These are phyloP conservation scores for Macrosteles quadrilineatus DNA, from an alignment of 1,140 invertebrate species.

Conservation along the genomic window DNA sequence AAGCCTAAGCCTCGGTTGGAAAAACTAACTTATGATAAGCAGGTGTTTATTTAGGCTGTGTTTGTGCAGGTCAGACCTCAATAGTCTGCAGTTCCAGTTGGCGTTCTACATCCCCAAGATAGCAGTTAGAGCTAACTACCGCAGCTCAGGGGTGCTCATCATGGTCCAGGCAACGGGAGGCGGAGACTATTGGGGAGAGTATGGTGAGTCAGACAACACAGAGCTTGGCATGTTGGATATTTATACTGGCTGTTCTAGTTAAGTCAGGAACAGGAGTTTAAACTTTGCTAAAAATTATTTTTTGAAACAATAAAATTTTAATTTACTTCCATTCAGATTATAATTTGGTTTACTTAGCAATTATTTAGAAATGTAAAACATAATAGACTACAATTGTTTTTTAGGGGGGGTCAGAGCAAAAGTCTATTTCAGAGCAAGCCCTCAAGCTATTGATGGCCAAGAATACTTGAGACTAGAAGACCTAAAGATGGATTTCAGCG, in stretches of 20 bases:
- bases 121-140: conserved; percentile 70
- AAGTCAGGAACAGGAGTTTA: too few relatives aligned
- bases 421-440: conserved; percentile 72
- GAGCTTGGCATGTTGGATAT: too few relatives aligned
- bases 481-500: conserved; percentile 78
- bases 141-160: conserved; percentile 74
- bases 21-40: too few relatives aligned
- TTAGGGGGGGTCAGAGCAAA: conserved; percentile 80
- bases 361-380: too few relatives aligned
- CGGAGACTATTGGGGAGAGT: conserved; percentile 85
- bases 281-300: too few relatives aligned
- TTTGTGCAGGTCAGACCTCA: conserved; percentile 64
- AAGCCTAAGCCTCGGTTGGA: too few relatives aligned
- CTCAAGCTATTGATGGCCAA: conserved; percentile 59
- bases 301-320: too few relatives aligned
- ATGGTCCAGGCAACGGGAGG: conserved; percentile 76
- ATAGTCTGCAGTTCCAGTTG: conserved; percentile 75
- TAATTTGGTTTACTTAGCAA: too few relatives aligned
- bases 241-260: too few relatives aligned
- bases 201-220: conserved; percentile 61
- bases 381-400: too few relatives aligned
- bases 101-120: conserved; percentile 76
- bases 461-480: conserved; percentile 69
- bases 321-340: too few relatives aligned
- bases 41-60: too few relatives aligned